phyloP scores from a whole-genome alignment of 2,113 vertebrate genomes.

The Oncorhynchus clarkii region DNA sequence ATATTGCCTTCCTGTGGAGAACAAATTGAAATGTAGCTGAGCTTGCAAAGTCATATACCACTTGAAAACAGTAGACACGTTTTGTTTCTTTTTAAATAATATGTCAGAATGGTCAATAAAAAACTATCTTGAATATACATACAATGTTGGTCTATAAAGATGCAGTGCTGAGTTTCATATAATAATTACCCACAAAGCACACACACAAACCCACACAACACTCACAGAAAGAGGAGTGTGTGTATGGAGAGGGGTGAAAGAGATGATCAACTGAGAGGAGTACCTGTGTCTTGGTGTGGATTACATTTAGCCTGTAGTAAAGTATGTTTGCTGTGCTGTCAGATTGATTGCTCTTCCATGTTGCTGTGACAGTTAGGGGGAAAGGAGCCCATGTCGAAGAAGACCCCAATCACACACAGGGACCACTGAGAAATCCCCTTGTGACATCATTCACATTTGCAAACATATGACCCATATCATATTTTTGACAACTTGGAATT shows the following conservation, averaged over 20 bases:
- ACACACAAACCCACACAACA: too few relatives aligned
- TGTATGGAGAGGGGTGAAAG: background rate
- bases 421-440: conserved; percentile 33
- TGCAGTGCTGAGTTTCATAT: too few relatives aligned
- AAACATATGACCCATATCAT: background rate
- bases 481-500: background rate
- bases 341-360: conserved; percentile 63
- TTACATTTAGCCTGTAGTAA: background rate
- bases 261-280: too few relatives aligned
- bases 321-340: conserved; percentile 25
- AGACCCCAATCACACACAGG: conserved; percentile 13
- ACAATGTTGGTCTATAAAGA: too few relatives aligned
- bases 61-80: too few relatives aligned
- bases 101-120: too few relatives aligned
- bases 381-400: conserved; percentile 22
- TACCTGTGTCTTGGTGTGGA: background rate
- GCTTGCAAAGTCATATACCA: background rate
- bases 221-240: background rate
- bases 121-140: too few relatives aligned
- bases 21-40: background rate
- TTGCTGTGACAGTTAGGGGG: conserved; percentile 63
- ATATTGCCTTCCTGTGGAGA: background rate
- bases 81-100: too few relatives aligned
- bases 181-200: too few relatives aligned
- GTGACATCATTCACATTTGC: background rate